phyloP scores from a whole-genome alignment of 2,113 vertebrate genomes.

The Tamias sibiricus region DNA sequence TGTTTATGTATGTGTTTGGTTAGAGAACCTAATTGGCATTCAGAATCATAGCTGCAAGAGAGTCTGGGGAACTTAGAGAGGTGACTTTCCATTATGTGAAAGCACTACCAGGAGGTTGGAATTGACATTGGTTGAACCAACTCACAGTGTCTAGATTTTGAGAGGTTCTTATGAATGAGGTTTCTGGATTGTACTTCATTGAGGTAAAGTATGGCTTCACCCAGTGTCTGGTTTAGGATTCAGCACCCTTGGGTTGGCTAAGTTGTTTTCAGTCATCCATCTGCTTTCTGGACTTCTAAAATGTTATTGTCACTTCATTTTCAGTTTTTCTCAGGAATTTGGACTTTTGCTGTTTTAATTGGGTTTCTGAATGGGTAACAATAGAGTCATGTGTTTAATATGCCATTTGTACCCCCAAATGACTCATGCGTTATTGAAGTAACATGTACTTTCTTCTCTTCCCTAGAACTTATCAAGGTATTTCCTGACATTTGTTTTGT shows the following conservation, averaged over 20 bases:
- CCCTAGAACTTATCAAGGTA: background rate
- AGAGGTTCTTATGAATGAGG: background rate
- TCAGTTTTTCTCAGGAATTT: background rate
- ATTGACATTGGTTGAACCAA: too few species aligned
- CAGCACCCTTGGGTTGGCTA: background rate
- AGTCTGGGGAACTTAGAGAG: background rate
- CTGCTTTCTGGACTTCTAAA: background rate
- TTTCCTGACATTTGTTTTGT: background rate
- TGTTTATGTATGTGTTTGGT: background rate
- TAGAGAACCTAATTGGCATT: background rate
- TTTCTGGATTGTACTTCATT: background rate
- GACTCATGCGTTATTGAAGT: background rate
- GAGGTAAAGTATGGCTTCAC: background rate
- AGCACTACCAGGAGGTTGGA: too few species aligned
- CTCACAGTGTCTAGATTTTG: too few species aligned
- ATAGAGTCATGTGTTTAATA: background rate
- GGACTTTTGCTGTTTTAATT: background rate
- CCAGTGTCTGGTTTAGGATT: background rate
- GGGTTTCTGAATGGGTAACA: background rate
- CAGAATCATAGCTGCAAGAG: background rate
- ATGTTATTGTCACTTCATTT: background rate
- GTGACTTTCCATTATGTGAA: too few species aligned
- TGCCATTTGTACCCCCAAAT: background rate
- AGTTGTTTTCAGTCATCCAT: background rate
- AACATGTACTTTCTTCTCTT: background rate